A percentile compares a stretch with the other conserved stretches of the same genome.
Conservation (phyloP, 92 coral and sea anemone species). For the Epizoanthus fatuus region DNA sequence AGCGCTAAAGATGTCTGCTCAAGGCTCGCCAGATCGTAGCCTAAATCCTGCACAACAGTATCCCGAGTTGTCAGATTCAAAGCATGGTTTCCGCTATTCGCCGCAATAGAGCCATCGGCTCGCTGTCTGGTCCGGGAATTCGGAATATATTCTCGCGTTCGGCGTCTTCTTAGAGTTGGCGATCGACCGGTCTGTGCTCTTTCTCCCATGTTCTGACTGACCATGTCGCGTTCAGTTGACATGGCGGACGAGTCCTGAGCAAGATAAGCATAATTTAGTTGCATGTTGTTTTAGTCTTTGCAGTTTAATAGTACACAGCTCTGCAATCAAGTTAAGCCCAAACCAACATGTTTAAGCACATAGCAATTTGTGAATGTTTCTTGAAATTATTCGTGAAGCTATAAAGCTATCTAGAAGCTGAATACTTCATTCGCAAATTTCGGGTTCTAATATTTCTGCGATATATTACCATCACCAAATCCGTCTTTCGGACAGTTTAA, state of each 20-base stretch:
- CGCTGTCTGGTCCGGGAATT: slow-evolving; percentile 66
- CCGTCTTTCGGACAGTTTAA: slow-evolving; percentile 30
- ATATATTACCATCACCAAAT: slow-evolving; percentile 12
- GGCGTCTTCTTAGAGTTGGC: slow-evolving; percentile 79
- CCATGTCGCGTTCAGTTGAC: slow-evolving; percentile 64
- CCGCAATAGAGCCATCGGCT: slow-evolving; percentile 16
- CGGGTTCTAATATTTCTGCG: not conserved
- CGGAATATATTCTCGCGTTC: slow-evolving; percentile 88
- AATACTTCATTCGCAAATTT: not conserved
- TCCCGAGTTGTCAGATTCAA: slow-evolving; percentile 30
- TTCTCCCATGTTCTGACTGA: slow-evolving; percentile 62
- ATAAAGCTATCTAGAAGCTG: not conserved
- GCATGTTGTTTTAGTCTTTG: not conserved
- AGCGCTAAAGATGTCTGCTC: slow-evolving; percentile 36
- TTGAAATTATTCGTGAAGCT: not conserved
- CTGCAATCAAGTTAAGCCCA: not conserved
- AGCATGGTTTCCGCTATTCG: slow-evolving; percentile 20
- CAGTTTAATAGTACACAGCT: not conserved
- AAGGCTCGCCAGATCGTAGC: slow-evolving; percentile 36
- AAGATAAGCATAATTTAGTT: not conserved
- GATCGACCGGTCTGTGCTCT: slow-evolving; percentile 81
- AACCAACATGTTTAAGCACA: not conserved
- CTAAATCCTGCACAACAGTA: slow-evolving; percentile 27
- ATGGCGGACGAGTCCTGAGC: slow-evolving; percentile 38
- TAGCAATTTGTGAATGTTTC: not conserved